Base-by-base conservation (phyloP, 2,888 invertebrate genomes). In the Meta bourneti region DNA sequence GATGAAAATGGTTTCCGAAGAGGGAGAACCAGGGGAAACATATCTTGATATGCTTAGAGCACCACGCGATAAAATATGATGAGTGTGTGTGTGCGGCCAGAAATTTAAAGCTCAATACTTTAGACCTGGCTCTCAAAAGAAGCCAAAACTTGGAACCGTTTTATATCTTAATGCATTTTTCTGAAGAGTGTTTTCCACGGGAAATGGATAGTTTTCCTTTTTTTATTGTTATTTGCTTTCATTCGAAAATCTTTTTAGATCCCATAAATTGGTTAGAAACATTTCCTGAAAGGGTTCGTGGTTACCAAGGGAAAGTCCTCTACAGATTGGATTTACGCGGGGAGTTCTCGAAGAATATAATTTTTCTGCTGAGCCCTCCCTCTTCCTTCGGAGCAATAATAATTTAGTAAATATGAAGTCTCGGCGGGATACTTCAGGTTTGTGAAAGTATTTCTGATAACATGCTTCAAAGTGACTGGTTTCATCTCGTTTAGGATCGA, bases 111-210 rank as follows among this genome's bases (percentile, higher is more conserved):
- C 80, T 71, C 80, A 72, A 87, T 87, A 87, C 80, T 87, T 87
- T 72, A 74, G 61, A 34, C 16, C 61, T 80, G 70, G 54, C 34
- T 72, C 52, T 71, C 52, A 34, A 80, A 87, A 80, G 74, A 69
- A 87, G 52, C 49, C 78, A 34, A n/a, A 70, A 72, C 61, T 61
- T 61, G 48, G 54, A 69, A 80, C 48, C 80, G 72, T 72, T 89
- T 82, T 75, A 82, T 89, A 89, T 75, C 82, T 89, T 89, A 77
- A 89, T 82, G 89, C 75, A 77, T 89, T 89, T 86, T 89, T 80
- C 20, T 77, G 75, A 82, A 82, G 77, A 69, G 51, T 70, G 75
- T 82, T 88, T 89, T 87, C 52, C 48, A 13, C 75, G n/a, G 82
- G 52, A 78, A 82, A 82, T 82, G 77, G 49, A 75, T 70, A 52